Evolutionary conservation across 2,888 invertebrate species (phyloP).

Genomic region (Dugesia japonica): DNA sequence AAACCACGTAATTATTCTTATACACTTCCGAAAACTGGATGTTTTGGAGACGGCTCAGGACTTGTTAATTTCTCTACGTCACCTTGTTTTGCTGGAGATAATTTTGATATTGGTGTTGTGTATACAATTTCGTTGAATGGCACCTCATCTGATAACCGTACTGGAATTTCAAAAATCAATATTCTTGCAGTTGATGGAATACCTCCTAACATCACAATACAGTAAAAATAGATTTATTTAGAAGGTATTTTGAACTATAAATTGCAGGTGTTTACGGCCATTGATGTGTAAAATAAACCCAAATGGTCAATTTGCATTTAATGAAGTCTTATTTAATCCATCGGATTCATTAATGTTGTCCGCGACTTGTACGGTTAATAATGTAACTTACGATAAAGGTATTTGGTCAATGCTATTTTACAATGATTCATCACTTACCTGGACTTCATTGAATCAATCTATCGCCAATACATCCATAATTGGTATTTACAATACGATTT

Average conservation of each 20-base stretch:
- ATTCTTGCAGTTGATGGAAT: constrained; percentile 3
- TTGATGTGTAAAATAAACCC: not conserved
- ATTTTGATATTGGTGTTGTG: too few species aligned
- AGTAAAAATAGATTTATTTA: constrained; percentile 16
- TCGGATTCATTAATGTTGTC: not conserved
- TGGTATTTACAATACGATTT: too few species aligned
- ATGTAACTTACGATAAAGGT: too few species aligned
- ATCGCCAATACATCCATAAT: too few species aligned
- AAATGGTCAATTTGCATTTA: not conserved
- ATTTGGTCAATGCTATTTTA: too few species aligned
- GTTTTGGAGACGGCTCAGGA: constrained; percentile 32
- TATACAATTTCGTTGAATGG: too few species aligned
- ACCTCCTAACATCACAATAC: constrained; percentile 16
- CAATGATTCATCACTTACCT: too few species aligned
- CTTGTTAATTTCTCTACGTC: constrained; percentile 11
- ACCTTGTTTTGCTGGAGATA: constrained; percentile 23
- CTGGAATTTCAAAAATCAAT: constrained; percentile 20
- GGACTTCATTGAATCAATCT: too few species aligned
- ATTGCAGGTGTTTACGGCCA: not conserved
- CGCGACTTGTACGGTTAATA: not conserved
- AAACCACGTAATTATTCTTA: not conserved
- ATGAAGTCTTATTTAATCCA: constrained; percentile 4
- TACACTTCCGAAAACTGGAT: not conserved
- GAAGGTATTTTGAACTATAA: too few species aligned
- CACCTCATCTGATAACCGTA: not conserved